These are phyloP conservation scores for Papilio protenor DNA, from an alignment of 2,888 invertebrate species.

Conservation along the genomic window DNA sequence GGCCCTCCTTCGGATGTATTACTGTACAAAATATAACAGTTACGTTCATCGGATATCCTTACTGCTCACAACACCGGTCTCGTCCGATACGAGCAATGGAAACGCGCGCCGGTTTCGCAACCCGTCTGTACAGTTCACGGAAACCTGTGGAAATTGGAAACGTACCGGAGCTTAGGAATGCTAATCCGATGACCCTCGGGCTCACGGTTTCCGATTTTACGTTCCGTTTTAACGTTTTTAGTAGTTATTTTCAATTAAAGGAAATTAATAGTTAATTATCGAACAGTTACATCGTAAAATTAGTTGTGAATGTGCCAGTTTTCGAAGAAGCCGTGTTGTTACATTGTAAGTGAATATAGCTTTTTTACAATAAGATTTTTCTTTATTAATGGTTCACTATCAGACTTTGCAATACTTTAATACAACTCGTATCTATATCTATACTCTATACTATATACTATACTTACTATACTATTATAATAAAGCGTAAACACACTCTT, in stretches of 20 bases:
- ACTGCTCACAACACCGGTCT: conserved; percentile 13
- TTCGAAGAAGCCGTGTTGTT: neutral
- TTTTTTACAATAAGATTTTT: neutral
- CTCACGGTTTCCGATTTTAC: conserved; percentile 19
- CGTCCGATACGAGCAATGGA: conserved; percentile 57
- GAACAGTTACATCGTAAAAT: neutral
- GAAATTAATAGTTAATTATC: neutral
- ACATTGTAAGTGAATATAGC: neutral
- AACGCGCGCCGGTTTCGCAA: conserved; percentile 59
- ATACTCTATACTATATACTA: too few species aligned
- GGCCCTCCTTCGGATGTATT: conserved; percentile 1
- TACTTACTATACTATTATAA: too few species aligned
- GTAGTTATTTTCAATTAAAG: conserved; percentile 9
- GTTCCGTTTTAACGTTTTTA: conserved; percentile 9
- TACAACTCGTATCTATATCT: too few species aligned
- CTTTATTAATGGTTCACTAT: neutral
- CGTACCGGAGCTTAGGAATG: conserved; percentile 26
- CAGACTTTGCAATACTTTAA: too few species aligned
- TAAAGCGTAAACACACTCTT: too few species aligned
- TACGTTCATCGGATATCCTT: conserved; percentile 36
- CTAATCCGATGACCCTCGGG: conserved; percentile 27
- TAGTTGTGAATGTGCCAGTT: conserved; percentile 1
- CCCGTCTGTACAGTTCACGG: conserved; percentile 64
- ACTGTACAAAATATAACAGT: conserved; percentile 17
- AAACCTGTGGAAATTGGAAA: conserved; percentile 69